Percentiles rank a stretch among this genome's conserved stretches.
Evolutionary conservation across 2,888 invertebrate genomes (phyloP).

Genomic region (Platycheirus albimanus): DNA sequence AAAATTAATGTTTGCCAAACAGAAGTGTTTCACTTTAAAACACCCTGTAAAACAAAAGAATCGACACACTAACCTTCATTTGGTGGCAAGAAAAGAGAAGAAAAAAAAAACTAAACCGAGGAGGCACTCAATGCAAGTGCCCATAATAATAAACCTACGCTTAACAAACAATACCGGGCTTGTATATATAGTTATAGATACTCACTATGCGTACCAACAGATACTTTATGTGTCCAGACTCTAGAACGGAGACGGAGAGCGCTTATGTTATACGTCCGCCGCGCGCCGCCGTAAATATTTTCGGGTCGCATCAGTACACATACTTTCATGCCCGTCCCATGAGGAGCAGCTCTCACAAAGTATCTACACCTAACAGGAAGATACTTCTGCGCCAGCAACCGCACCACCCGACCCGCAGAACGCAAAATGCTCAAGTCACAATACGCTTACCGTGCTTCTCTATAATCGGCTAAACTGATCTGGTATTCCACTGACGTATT

Average conservation of each 20-base stretch:
- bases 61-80: constrained; percentile 60
- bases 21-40: neutral
- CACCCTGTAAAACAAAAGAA: neutral
- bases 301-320: constrained; percentile 59
- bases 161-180: constrained; percentile 13
- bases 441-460: neutral
- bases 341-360: constrained; percentile 44
- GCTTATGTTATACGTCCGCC: constrained; percentile 37
- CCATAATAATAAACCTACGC: constrained; percentile 39
- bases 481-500: constrained; percentile 45
- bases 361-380: too few species aligned
- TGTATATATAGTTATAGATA: neutral
- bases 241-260: constrained; percentile 57
- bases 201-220: constrained; percentile 37
- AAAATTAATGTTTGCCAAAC: too few species aligned
- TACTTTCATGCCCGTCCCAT: constrained; percentile 55
- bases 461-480: constrained; percentile 47
- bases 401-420: neutral
- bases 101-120: constrained; percentile 23
- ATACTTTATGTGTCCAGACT: constrained; percentile 62
- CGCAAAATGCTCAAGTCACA: too few species aligned
- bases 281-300: constrained; percentile 47
- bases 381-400: neutral
- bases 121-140: constrained; percentile 35
- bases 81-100: constrained; percentile 30